A percentile compares a stretch with the other conserved stretches of the same genome.
Evolutionary conservation across 2,797 vertebrate genomes (phyloP).

Genomic region (Myiothlypis chrysogaster): DNA sequence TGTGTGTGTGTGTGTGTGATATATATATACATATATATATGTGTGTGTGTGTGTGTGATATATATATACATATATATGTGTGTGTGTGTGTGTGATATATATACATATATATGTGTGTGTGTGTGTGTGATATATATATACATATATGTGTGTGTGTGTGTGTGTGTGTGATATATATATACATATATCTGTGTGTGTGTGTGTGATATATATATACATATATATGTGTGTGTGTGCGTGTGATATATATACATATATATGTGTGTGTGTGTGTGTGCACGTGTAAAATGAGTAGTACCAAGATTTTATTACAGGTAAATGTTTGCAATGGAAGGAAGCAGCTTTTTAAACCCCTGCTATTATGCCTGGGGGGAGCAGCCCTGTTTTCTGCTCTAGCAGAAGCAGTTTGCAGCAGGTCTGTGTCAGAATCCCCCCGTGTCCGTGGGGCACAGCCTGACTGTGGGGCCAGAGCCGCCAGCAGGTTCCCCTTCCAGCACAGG

Average conservation of each 20-base stretch:
- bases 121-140: rapidly evolving
- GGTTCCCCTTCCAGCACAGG: not conserved
- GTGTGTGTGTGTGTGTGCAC: not conserved
- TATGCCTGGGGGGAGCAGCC: not conserved
- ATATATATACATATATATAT: too few relatives aligned
- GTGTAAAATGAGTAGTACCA: not conserved
- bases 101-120: too few relatives aligned
- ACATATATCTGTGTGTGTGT: too few relatives aligned
- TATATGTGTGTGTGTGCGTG: not conserved
- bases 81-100: too few relatives aligned
- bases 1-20: not conserved
- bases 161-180: not conserved
- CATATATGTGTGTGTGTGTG: not conserved
- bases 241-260: too few relatives aligned
- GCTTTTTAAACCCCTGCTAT: not conserved
- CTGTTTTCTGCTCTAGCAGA: not conserved
- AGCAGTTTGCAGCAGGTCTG: not conserved
- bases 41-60: not conserved
- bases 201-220: too few relatives aligned
- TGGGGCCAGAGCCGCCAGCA: rapidly evolving
- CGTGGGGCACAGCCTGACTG: not conserved
- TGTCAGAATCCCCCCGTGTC: not conserved
- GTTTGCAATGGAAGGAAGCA: not conserved
- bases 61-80: not conserved
- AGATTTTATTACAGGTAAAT: not conserved